Percentiles rank a stretch among this genome's conserved stretches.
These are phyloP conservation scores for Sebastes hubbsi DNA, from an alignment of 2,797 vertebrate genomes.

Conservation along the genomic window DNA sequence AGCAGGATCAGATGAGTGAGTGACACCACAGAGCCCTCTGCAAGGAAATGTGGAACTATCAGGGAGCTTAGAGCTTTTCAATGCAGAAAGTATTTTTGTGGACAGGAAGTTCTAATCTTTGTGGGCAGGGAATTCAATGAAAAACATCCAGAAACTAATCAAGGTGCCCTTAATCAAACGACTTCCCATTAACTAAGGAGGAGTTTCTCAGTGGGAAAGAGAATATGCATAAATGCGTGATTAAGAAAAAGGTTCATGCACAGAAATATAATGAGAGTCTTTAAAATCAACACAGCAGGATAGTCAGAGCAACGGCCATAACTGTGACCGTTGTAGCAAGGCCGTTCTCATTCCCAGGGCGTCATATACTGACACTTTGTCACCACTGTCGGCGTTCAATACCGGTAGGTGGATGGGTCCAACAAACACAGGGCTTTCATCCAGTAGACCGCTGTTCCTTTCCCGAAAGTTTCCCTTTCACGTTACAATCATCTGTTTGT, in stretches of 20 bases:
- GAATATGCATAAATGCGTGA: background rate
- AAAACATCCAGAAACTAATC: background rate
- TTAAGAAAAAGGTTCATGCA: background rate
- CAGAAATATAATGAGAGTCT: background rate
- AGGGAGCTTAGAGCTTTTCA: background rate
- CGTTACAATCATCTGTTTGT: too few relatives aligned
- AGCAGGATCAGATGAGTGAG: conserved; percentile 53
- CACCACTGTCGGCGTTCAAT: accelerated
- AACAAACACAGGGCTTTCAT: too few relatives aligned
- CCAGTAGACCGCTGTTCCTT: accelerated
- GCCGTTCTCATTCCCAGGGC: too few relatives aligned
- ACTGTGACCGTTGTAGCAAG: background rate
- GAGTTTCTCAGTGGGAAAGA: background rate
- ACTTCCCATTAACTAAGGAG: background rate
- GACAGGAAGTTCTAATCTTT: background rate
- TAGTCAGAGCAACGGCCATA: background rate
- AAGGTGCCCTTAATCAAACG: background rate
- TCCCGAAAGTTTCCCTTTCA: too few relatives aligned
- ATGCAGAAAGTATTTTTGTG: background rate
- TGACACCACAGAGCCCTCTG: conserved; percentile 65
- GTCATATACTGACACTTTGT: too few relatives aligned
- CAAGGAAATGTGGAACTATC: conserved; percentile 37
- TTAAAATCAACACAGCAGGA: background rate
- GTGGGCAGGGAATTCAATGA: background rate
- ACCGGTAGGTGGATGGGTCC: too few relatives aligned